Evolutionary conservation across 35 echinoderm and acorn worm genomes (phyloP).

Genomic region (Anneissia japonica): DNA sequence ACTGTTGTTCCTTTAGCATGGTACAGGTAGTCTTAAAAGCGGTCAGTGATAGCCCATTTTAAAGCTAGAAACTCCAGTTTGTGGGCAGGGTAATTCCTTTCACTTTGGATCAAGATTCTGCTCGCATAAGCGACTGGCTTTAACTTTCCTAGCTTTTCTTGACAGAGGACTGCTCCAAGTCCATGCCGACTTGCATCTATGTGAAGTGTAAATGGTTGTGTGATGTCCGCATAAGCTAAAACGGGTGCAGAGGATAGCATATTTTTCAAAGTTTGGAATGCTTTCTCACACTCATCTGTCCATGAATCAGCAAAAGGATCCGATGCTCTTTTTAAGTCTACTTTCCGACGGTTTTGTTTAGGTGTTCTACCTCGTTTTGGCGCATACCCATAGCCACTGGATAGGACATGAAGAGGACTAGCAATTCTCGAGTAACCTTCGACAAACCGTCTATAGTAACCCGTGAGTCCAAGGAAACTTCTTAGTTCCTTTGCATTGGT

Average conservation of each 20-base stretch:
- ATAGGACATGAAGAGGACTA: neutral
- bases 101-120: neutral
- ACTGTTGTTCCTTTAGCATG: neutral
- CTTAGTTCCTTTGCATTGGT: constrained; percentile 33
- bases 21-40: neutral
- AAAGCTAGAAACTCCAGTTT: constrained; percentile 46
- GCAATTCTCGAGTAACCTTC: neutral
- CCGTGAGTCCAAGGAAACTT: constrained; percentile 1
- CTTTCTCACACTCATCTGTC: too few species aligned
- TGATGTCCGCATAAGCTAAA: constrained; percentile 36
- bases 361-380: too few species aligned
- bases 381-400: too few species aligned
- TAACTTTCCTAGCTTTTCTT: constrained; percentile 15
- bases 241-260: constrained; percentile 33
- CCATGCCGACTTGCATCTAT: constrained; percentile 37
- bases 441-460: neutral
- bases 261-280: neutral
- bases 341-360: too few species aligned
- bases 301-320: too few species aligned
- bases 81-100: constrained; percentile 30
- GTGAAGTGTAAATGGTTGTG: constrained; percentile 10
- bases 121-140: constrained; percentile 11
- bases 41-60: neutral
- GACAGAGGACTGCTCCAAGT: constrained; percentile 47
- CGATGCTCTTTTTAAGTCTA: too few species aligned